Conservation (phyloP, 2,888 invertebrate species). For the Perdita meconis region DNA sequence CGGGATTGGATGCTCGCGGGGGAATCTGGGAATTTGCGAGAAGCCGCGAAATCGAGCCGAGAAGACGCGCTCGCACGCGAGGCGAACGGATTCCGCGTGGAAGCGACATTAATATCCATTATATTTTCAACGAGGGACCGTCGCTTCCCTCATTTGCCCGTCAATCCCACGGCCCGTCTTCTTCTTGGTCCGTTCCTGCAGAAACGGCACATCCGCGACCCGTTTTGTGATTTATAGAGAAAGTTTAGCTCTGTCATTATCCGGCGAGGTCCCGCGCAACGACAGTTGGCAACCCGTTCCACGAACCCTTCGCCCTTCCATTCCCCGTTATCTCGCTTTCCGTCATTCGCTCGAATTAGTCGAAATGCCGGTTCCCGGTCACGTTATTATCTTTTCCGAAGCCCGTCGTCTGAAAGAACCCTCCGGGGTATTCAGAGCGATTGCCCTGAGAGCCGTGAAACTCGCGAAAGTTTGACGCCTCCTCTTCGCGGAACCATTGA, state of each 20-base stretch:
- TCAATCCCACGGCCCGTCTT: conserved; percentile 48
- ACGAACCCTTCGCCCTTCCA: conserved; percentile 11
- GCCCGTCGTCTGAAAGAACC: conserved; percentile 1
- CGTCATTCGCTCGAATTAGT: conserved; percentile 69
- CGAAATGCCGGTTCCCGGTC: conserved; percentile 49
- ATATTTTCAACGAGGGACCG: conserved; percentile 64
- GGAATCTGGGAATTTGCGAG: conserved; percentile 23
- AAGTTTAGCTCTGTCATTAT: conserved; percentile 77
- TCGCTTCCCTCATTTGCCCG: background rate
- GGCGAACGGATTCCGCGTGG: conserved; percentile 72
- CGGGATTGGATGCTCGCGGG: conserved; percentile 33
- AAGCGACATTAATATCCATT: conserved; percentile 79
- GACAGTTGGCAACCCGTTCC: conserved; percentile 68
- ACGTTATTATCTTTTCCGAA: conserved; percentile 35
- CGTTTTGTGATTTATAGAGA: conserved; percentile 78
- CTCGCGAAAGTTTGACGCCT: background rate
- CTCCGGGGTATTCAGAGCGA: background rate
- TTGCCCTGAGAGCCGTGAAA: background rate
- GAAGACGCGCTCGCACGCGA: conserved; percentile 17
- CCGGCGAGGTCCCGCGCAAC: conserved; percentile 52
- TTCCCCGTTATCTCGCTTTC: conserved; percentile 65
- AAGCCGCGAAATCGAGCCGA: conserved; percentile 29
- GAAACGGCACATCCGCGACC: conserved; percentile 61
- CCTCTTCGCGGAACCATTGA: background rate
- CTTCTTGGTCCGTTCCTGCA: conserved; percentile 54